These are phyloP conservation scores for Platichthys flesus DNA, from an alignment of 2,113 vertebrate species.

Conservation along the genomic window DNA sequence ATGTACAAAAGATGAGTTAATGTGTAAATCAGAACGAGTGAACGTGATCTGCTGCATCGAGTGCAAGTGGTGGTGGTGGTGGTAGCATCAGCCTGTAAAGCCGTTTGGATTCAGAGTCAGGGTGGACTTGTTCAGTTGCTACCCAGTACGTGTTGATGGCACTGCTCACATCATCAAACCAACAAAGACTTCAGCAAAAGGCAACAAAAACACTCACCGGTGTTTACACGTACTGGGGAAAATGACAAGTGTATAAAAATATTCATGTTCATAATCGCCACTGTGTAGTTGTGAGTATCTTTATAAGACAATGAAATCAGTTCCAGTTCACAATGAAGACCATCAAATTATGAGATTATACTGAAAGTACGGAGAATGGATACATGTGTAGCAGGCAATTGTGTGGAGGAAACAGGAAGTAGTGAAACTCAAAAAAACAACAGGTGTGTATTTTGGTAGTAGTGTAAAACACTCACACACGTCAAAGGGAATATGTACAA, in stretches of 20 bases:
- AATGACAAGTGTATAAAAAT: slow-evolving; percentile 69
- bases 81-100: slow-evolving; percentile 11
- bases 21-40: slow-evolving; percentile 30
- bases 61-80: slow-evolving; percentile 9
- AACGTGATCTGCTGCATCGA: slow-evolving; percentile 35
- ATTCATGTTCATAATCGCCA: slow-evolving; percentile 54
- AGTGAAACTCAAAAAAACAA: slow-evolving; percentile 25
- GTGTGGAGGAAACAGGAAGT: slow-evolving; percentile 4
- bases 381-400: slow-evolving; percentile 49
- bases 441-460: slow-evolving; percentile 56
- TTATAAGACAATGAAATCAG: slow-evolving; percentile 27
- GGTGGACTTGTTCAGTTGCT: slow-evolving; percentile 16
- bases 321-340: slow-evolving; percentile 45
- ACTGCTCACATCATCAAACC: slow-evolving; percentile 21
- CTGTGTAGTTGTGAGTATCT: slow-evolving; percentile 51
- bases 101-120: slow-evolving; percentile 31
- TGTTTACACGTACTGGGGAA: slow-evolving; percentile 42
- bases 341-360: slow-evolving; percentile 36
- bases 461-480: slow-evolving; percentile 71
- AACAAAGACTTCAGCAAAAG: slow-evolving; percentile 28
- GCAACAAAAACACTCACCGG: slow-evolving; percentile 49
- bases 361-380: slow-evolving; percentile 16
- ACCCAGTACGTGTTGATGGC: neutral
- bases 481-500: slow-evolving; percentile 73
- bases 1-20: slow-evolving; percentile 86